Conservation (phyloP, 2,797 vertebrate species). For the Acanthornis magna region DNA sequence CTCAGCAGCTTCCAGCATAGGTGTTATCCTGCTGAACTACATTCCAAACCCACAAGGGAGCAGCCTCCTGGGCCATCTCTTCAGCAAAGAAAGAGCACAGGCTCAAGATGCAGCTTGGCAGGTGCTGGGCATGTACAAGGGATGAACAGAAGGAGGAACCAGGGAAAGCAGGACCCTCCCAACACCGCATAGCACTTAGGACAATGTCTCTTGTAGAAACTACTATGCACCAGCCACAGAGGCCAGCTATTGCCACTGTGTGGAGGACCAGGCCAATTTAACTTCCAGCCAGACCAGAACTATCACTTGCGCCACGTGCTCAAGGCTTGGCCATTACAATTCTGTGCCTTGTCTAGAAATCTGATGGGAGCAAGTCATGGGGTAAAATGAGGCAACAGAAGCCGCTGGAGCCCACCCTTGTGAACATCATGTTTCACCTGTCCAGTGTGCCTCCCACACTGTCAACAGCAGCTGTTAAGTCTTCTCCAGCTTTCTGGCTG, state of each 20-base stretch:
- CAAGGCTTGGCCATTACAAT: not conserved
- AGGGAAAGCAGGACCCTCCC: not conserved
- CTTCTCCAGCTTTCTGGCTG: not conserved
- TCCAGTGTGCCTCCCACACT: not conserved
- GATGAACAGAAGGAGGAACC: not conserved
- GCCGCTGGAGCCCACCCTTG: not conserved
- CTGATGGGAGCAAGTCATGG: rapidly evolving
- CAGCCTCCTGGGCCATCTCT: not conserved
- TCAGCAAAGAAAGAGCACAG: not conserved
- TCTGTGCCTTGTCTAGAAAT: not conserved
- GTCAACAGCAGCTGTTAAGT: not conserved
- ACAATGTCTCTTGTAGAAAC: not conserved
- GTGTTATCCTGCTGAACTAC: not conserved
- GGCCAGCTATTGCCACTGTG: not conserved
- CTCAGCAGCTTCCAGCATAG: not conserved
- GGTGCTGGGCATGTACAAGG: not conserved
- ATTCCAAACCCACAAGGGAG: not conserved
- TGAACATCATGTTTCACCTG: not conserved
- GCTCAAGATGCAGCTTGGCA: rapidly evolving
- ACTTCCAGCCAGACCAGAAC: not conserved
- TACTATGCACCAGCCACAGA: not conserved
- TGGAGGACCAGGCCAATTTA: not conserved
- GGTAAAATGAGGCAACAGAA: not conserved
- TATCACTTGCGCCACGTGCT: not conserved
- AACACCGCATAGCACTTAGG: not conserved